These are phyloP conservation scores for Mesodorylaimus sp. DNA, from an alignment of 2,888 invertebrate species.

Conservation along the genomic window DNA sequence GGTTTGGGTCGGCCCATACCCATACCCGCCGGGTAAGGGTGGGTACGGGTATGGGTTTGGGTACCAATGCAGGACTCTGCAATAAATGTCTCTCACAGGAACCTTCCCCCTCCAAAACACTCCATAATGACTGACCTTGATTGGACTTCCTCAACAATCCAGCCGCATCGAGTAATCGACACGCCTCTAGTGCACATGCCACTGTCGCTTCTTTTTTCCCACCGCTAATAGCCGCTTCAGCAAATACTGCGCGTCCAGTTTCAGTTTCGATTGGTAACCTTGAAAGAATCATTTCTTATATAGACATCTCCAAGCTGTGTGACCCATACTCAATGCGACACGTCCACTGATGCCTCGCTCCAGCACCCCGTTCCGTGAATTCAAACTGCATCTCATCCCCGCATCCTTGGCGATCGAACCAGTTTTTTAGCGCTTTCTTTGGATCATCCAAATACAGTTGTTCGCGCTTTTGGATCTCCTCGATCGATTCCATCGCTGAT, in stretches of 20 bases:
- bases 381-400: conserved; percentile 44
- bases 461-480: conserved; percentile 42
- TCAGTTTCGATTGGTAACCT: conserved; percentile 64
- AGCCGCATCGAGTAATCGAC: conserved; percentile 65
- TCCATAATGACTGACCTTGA: conserved; percentile 46
- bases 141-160: conserved; percentile 53
- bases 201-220: conserved; percentile 83
- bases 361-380: conserved; percentile 68
- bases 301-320: no score
- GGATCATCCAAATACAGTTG: conserved; percentile 80
- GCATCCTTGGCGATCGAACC: conserved; percentile 77
- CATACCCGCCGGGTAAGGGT: no score
- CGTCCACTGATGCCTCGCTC: conserved; percentile 53
- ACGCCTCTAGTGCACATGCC: conserved; percentile 84
- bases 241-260: conserved; percentile 53
- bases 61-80: no score
- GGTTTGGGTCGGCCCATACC: no score
- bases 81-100: no score
- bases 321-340: conserved; percentile 47
- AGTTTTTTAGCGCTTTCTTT: conserved; percentile 75
- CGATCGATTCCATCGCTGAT: conserved; percentile 14
- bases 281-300: no score
- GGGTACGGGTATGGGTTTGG: no score
- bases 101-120: no score
- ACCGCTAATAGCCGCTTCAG: conserved; percentile 67